Percentiles rank a stretch among this genome's conserved stretches.
phyloP scores from a whole-genome alignment of 2,797 vertebrate genomes.

The Orestias chungarensis region DNA sequence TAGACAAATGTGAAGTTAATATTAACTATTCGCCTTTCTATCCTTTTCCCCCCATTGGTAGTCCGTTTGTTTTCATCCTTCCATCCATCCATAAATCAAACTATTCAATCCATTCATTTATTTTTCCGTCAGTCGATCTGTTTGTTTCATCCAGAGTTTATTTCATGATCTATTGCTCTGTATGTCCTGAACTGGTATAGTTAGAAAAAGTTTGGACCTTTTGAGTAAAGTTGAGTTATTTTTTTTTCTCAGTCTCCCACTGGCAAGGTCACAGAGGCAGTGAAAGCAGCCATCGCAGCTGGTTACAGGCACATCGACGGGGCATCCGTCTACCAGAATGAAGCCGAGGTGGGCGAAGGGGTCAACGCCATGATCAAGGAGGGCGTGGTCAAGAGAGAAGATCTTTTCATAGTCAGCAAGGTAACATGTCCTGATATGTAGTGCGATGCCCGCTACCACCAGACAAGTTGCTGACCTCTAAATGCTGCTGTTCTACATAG shows the following conservation, averaged over 20 bases:
- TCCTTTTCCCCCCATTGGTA: too few relatives aligned
- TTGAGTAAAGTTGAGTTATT: too few relatives aligned
- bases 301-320: slow-evolving; percentile 90
- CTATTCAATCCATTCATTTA: too few relatives aligned
- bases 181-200: too few relatives aligned
- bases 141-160: too few relatives aligned
- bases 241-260: slow-evolving; percentile 77
- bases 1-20: too few relatives aligned
- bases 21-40: too few relatives aligned
- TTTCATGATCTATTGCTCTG: too few relatives aligned
- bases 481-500: slow-evolving; percentile 65
- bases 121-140: too few relatives aligned
- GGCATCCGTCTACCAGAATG: slow-evolving; percentile 85
- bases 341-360: slow-evolving; percentile 85
- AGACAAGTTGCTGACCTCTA: neutral
- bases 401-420: slow-evolving; percentile 93
- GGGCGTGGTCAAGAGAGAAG: slow-evolving; percentile 84
- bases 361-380: slow-evolving; percentile 82
- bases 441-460: neutral
- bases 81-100: too few relatives aligned
- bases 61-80: too few relatives aligned
- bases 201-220: too few relatives aligned
- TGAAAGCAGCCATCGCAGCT: slow-evolving; percentile 82
- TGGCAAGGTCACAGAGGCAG: slow-evolving; percentile 81
- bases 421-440: slow-evolving; percentile 55